These are phyloP conservation scores for Myrmecophaga tridactyla DNA, from an alignment of 2,113 vertebrate species.

Conservation along the genomic window DNA sequence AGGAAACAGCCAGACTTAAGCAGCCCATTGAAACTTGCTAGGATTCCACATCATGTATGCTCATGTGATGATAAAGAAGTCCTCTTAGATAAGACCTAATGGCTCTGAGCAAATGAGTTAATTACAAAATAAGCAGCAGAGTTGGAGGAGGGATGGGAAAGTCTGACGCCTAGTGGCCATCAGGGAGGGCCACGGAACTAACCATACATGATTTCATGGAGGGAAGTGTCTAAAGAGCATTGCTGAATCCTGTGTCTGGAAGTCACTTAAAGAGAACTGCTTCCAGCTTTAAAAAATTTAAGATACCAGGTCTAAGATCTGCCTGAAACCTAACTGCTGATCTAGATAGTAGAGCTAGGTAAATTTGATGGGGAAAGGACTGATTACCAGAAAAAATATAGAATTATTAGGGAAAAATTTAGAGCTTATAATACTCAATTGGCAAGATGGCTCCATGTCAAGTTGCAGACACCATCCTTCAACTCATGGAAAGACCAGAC, in stretches of 20 bases:
- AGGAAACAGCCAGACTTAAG: constrained; percentile 2
- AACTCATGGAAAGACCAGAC: neutral
- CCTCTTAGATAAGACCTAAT: constrained; percentile 23
- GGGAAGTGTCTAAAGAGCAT: neutral
- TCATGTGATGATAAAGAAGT: constrained; percentile 8
- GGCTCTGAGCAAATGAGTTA: constrained; percentile 51
- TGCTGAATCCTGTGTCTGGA: neutral
- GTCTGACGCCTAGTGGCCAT: constrained; percentile 76
- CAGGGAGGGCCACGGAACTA: neutral
- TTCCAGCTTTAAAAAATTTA: neutral
- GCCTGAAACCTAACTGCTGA: neutral
- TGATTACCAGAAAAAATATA: neutral
- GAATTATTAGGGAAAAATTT: neutral
- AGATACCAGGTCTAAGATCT: neutral
- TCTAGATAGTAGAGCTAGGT: neutral
- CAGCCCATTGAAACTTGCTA: constrained; percentile 16
- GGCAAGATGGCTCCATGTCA: neutral
- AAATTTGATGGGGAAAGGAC: neutral
- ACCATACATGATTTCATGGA: neutral
- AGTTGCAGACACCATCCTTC: neutral
- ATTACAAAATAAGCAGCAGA: neutral
- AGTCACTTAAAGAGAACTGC: neutral
- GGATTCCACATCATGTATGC: constrained; percentile 20
- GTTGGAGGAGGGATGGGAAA: constrained; percentile 58
- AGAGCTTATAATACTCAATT: neutral